Conservation (phyloP, 2,113 vertebrate genomes). For the Saguinus midas region DNA sequence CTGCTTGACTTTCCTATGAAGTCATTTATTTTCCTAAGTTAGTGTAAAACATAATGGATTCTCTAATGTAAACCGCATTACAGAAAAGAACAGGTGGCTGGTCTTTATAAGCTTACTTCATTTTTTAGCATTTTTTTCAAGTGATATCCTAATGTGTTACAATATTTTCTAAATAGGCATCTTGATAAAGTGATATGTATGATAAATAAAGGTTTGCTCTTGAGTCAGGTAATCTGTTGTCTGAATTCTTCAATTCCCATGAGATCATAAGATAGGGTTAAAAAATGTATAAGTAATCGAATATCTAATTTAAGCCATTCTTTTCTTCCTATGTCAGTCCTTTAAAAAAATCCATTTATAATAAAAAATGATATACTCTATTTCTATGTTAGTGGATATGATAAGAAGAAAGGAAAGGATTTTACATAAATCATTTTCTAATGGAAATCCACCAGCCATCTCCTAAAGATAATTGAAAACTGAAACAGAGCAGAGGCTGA, state of each 20-base stretch:
- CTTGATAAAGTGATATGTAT: background rate
- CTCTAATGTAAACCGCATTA: background rate
- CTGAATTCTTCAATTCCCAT: background rate
- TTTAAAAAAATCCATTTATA: background rate
- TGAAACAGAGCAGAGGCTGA: background rate
- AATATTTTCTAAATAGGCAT: background rate
- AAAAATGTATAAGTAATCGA: background rate
- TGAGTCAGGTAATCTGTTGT: background rate
- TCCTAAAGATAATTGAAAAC: background rate
- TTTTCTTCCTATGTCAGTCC: background rate
- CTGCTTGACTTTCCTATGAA: slow-evolving; percentile 22
- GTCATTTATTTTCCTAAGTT: slow-evolving; percentile 45
- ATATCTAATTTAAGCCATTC: background rate
- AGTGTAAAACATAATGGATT: slow-evolving; percentile 10
- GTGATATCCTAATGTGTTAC: background rate
- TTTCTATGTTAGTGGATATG: background rate
- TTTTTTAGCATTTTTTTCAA: slow-evolving; percentile 35
- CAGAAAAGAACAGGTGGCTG: slow-evolving; percentile 55
- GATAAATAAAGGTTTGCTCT: background rate
- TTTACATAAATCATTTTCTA: background rate
- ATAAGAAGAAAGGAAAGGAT: background rate
- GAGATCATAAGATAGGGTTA: background rate
- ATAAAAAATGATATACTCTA: background rate
- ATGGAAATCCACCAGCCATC: too few relatives aligned
- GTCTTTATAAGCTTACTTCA: slow-evolving; percentile 28